Base-by-base conservation (phyloP, 2,797 vertebrate species). In the Hirundo rustica region DNA sequence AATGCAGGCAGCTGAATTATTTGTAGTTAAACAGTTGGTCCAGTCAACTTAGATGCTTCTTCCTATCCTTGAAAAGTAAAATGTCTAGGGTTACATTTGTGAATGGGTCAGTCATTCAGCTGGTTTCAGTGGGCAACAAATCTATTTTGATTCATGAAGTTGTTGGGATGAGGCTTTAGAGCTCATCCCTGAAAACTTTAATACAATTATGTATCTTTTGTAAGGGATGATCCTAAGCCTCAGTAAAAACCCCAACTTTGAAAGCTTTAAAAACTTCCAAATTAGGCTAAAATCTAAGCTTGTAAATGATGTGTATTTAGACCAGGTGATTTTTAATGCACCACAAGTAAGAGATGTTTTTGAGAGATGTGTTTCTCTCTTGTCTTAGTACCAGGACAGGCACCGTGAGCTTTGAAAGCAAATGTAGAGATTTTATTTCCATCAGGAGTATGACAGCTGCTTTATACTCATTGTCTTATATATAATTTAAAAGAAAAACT, bases 351-450 rank as follows among this genome's bases (percentile, higher is more conserved):
- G 78, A 91, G 81, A 93, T 73, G 44, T 54, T 95, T 88, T 82
- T 92, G 68, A 81, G 34, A 77, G 62, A 80, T 78, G 38, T 71
- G 29, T 95, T 94, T 88, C 25, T 67, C 64, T 67, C 50, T 92
- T 76, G 61, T 94, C 27, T 20, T 19, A 73, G 57, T 68, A 93
- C 48, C 44, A n/a, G 40, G 61, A 88, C 62, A 92, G 45, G 67
- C 45, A 57, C 13, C 5, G 3, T 70, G 68, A 93, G 30, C 47
- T 82, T 58, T 93, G 76, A 96, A 94, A 96, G 72, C 38, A 95
- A 97, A 96, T 83, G 7, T 19, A 92, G 54, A 89, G 17, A 81
- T 76, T 83, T 90, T 94, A 80, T 71, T 92, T 83, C 38, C 30
- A 3, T 65, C 26, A 61, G 75, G 44, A 85, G 76, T 58, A 51